phyloP scores from a whole-genome alignment of 1,140 invertebrate genomes.

The Drosophila setifemur region DNA sequence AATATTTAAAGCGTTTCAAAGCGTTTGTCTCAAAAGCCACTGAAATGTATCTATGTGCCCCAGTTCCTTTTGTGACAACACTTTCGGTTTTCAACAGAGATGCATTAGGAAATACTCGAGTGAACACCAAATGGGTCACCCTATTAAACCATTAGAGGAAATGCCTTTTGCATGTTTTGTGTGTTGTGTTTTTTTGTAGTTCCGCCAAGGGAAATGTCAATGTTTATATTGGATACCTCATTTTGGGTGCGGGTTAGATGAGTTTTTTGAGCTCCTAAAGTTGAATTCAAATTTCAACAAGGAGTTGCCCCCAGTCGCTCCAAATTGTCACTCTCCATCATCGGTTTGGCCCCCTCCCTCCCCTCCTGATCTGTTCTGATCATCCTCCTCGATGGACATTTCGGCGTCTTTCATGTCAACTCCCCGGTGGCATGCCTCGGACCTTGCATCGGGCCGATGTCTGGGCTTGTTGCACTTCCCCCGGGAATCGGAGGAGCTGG shows the following conservation, averaged over 20 bases:
- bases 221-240: too few species aligned
- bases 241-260: too few species aligned
- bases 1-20: constrained; percentile 43
- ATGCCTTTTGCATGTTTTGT: not conserved
- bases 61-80: constrained; percentile 2
- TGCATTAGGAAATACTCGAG: not conserved
- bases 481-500: not conserved
- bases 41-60: constrained; percentile 13
- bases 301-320: not conserved
- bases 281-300: not conserved
- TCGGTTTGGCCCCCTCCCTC: constrained; percentile 1
- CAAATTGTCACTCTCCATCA: not conserved
- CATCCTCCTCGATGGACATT: constrained; percentile 39
- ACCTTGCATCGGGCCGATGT: constrained; percentile 14
- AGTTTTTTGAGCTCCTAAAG: too few species aligned
- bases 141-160: constrained; percentile 7
- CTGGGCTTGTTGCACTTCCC: constrained; percentile 32
- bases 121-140: constrained; percentile 6
- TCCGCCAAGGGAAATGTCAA: too few species aligned
- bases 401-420: constrained; percentile 51
- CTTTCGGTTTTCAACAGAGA: not conserved
- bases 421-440: constrained; percentile 30
- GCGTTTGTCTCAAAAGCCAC: constrained; percentile 11
- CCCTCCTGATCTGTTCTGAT: not conserved
- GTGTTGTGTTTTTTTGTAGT: not conserved